Evolutionary conservation across 2,888 invertebrate species (phyloP), one percentile per base, ranked within the genome.

Genomic region (Xestia ashworthii): DNA sequence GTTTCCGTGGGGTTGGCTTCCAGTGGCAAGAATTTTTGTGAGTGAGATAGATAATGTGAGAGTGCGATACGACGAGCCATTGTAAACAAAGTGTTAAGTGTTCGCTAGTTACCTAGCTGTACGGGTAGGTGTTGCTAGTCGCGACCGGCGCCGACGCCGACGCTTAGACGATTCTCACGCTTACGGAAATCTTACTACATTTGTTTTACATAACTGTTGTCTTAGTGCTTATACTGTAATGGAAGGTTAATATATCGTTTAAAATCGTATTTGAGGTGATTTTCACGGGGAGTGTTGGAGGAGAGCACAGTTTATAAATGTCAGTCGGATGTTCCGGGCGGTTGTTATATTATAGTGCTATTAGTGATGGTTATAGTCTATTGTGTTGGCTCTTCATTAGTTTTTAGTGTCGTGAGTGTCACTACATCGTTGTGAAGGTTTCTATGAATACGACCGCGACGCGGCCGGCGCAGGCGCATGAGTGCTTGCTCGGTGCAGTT

Each of bases 11-110:
- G 48, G 32, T 58, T 66, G 55, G 32, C 19, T 65, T 38, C 55
- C 64, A 68, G 64, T 22, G 73, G 48, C 41, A 64, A 70, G 50
- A 58, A 48, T 55, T 68, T 74, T 70, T 67, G 67, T 60, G 70
- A 86, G 67, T 48, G 72, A 86, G 74, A 86, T 77, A 86, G 74
- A 86, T 77, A 70, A 48, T 71, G 71, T 58, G 32, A 68, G 76
- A 14, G 14, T 53, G 74, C 69, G 78, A 86, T 86, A 78, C 67
- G 74, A 64, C 48, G 71, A 78, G 79, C 84, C 71, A 74, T 74
- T 74, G 87, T 76, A 46, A 79, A 86, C 73, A 84, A 14, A 58
- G 66, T 38, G 73, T 25, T 74, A 69, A 73, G 64, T 83, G 80
- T 78, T 71, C 60, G 84, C 69, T 62, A 55, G 71, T 16, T 55